Evolutionary conservation across 2,888 invertebrate genomes (phyloP), one percentile per base, ranked within the genome.

Genomic region (Muscina levida): DNA sequence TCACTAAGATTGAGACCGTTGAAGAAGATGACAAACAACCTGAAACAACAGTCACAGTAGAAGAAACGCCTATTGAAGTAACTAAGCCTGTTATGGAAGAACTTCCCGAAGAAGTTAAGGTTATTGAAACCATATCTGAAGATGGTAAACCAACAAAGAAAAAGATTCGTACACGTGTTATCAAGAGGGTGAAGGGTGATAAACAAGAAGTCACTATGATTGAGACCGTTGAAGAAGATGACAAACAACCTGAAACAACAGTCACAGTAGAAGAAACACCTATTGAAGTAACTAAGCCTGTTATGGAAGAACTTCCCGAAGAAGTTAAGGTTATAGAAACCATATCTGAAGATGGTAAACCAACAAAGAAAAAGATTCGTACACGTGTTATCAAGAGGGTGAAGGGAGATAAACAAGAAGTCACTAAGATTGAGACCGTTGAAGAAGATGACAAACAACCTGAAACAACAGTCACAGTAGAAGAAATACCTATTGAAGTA

Each of bases 131-230:
- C 0, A 44, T 79, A 13, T 46, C 79, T 1, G 68, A 79, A 65
- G 72, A 79, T 6, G 79, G 79, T 10, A 79, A 67, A 24, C 79
- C 75, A 3, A 72, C 44, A 19, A 79, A 75, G 19, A 79, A 75
- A 56, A 68, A 65, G 39, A 68, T 75, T 5, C 72, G 75, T n/a
- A 79, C 79, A 6, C 75, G 79, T 17, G 68, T 79, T 1, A 79
- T 79, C 26, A 79, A 75, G 11, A 79, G 68, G 79, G 19, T 72
- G 3, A 79, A 79, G 56, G 79, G 75, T 48, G 75, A 42, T 10
- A 79, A 79, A 39, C 72, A 75, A 75, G 75, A 79, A 72, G 75
- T 79, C 62, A 79, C 79, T 1, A 79, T 72, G 68, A 79, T 79
- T 39, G 72, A 79, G 44, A 79, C 79, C 1, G 79, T 79, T 6